Conservation (phyloP, 2,113 vertebrate genomes). For the Beaufortia kweichowensis region DNA sequence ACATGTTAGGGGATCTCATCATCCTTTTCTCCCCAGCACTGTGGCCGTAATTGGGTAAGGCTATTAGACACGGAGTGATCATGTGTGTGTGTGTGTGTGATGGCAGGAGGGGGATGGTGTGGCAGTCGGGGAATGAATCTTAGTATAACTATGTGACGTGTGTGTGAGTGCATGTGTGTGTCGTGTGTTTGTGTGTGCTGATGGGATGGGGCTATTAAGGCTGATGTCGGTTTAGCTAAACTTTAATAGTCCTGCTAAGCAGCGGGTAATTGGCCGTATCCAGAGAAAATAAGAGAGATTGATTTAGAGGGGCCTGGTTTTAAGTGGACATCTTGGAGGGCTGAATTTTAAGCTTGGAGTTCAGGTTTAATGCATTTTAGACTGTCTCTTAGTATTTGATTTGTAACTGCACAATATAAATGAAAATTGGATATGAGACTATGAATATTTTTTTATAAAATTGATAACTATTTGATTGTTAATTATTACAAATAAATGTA, state of each 20-base stretch:
- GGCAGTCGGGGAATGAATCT: slow-evolving; percentile 7
- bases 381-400: not conserved
- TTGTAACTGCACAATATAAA: not conserved
- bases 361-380: not conserved
- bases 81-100: not conserved
- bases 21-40: slow-evolving; percentile 73
- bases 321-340: slow-evolving; percentile 9
- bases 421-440: not conserved
- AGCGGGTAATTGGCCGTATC: slow-evolving; percentile 82
- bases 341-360: slow-evolving; percentile 2
- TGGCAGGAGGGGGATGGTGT: slow-evolving; percentile 33
- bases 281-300: slow-evolving; percentile 67
- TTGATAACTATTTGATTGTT: not conserved
- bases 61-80: slow-evolving; percentile 57
- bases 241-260: slow-evolving; percentile 65
- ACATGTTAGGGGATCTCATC: slow-evolving; percentile 72
- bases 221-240: slow-evolving; percentile 49
- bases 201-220: slow-evolving; percentile 50
- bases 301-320: slow-evolving; percentile 55
- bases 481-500: not conserved
- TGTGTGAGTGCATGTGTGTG: slow-evolving; percentile 29
- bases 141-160: not conserved
- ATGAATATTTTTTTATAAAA: not conserved
- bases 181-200: slow-evolving; percentile 42
- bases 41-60: slow-evolving; percentile 81